These are phyloP conservation scores for Panulirus ornatus DNA, from an alignment of 1,140 invertebrate species.

Conservation along the genomic window DNA sequence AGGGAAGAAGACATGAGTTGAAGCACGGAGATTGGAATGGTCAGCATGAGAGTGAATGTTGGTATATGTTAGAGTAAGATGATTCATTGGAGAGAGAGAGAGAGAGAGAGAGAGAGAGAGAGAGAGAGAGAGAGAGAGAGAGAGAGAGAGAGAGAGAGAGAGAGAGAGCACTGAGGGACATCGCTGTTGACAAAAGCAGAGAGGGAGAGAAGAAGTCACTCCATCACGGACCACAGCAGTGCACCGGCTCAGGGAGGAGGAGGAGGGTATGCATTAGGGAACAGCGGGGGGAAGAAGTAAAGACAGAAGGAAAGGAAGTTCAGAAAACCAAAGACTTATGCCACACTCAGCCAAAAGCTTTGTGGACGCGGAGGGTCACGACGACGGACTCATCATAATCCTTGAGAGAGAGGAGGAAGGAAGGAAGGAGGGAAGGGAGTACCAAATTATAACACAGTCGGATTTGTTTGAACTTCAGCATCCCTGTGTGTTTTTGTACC, in stretches of 20 bases:
- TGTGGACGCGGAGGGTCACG: no score
- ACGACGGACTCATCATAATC: no score
- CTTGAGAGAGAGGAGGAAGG: no score
- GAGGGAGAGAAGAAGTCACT: slow-evolving; percentile 8
- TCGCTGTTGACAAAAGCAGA: neutral
- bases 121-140: slow-evolving; percentile 17
- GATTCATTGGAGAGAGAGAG: neutral
- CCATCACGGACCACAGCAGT: no score
- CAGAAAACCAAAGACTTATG: no score
- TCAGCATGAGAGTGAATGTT: no score
- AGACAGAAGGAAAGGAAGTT: neutral
- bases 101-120: slow-evolving; percentile 11
- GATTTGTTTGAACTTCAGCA: no score
- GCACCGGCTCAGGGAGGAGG: neutral
- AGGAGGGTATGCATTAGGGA: neutral
- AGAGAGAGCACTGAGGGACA: neutral
- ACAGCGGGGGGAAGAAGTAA: neutral
- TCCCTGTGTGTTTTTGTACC: no score
- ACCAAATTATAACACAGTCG: no score
- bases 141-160: slow-evolving; percentile 43
- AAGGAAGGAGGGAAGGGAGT: neutral
- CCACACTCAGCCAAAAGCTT: no score
- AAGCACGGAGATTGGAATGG: no score
- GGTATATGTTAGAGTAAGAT: neutral
- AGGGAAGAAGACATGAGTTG: no score